Evolutionary conservation across 2,888 invertebrate species (phyloP).

Genomic region (Mythimna pallens): DNA sequence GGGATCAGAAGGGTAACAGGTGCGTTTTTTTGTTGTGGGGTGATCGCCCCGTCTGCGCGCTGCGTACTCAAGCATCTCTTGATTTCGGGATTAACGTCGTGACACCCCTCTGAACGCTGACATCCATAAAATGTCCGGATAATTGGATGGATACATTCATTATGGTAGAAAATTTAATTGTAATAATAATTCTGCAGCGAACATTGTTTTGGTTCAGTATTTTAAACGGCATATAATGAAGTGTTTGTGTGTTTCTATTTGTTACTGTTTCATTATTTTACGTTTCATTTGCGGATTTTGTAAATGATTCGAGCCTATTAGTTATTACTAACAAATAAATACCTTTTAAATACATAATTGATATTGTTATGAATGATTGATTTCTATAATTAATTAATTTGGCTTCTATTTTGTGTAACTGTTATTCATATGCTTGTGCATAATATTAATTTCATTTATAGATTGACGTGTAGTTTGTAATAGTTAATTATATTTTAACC

Average conservation of each 20-base stretch:
- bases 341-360: too few species aligned
- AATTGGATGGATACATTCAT: constrained; percentile 57
- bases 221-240: constrained; percentile 13
- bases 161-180: constrained; percentile 55
- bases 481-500: too few species aligned
- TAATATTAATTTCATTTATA: too few species aligned
- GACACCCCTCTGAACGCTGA: constrained; percentile 54
- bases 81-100: constrained; percentile 58
- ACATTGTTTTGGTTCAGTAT: constrained; percentile 13
- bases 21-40: constrained; percentile 50
- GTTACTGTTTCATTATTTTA: background rate
- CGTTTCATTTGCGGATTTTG: background rate
- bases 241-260: background rate
- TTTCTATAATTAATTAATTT: too few species aligned
- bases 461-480: too few species aligned
- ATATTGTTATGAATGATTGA: too few species aligned
- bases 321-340: too few species aligned
- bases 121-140: constrained; percentile 57
- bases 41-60: constrained; percentile 32
- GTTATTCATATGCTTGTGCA: too few species aligned
- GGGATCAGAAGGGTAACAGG: constrained; percentile 59
- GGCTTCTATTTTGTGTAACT: too few species aligned
- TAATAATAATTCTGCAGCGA: constrained; percentile 30
- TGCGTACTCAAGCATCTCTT: constrained; percentile 59
- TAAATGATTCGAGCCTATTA: too few species aligned